Conservation (phyloP, 64 coral and sea anemone species). For the Montipora cactus region DNA sequence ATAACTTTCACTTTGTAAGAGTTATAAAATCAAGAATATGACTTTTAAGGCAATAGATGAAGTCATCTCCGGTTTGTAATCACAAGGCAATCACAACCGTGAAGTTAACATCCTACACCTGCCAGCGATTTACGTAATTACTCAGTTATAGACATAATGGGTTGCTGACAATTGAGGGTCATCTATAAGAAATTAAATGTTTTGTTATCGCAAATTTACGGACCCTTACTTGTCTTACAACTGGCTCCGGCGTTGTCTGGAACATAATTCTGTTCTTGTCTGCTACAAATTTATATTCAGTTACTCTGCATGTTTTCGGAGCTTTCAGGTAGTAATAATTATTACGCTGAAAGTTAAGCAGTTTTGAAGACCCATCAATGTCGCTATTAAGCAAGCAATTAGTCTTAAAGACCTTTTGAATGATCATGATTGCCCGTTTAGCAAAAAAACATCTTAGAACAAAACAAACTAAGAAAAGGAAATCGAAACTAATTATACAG, state of each 20-base stretch:
- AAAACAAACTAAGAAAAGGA: background rate
- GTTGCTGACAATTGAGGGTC: background rate
- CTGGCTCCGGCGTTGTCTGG: background rate
- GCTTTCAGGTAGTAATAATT: background rate
- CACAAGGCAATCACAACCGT: background rate
- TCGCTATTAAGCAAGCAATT: background rate
- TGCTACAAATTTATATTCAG: background rate
- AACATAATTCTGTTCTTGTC: background rate
- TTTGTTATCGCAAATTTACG: background rate
- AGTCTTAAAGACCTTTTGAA: constrained; percentile 16
- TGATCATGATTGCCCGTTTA: background rate
- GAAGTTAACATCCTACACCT: background rate
- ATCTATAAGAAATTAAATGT: background rate
- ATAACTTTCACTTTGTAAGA: background rate
- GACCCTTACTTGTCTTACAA: background rate
- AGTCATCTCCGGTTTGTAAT: constrained; percentile 15
- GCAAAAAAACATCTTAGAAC: background rate
- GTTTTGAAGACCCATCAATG: constrained; percentile 2
- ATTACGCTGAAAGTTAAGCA: background rate
- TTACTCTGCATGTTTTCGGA: background rate
- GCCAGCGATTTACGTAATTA: background rate
- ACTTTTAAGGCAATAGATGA: background rate
- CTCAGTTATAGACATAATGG: background rate
- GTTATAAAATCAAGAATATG: constrained; percentile 21
- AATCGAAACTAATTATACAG: background rate